A percentile compares a stretch with the other conserved stretches of the same genome.
Evolutionary conservation across 1,140 invertebrate genomes (phyloP).

Genomic region (Pseudomyrmex cubaensis): DNA sequence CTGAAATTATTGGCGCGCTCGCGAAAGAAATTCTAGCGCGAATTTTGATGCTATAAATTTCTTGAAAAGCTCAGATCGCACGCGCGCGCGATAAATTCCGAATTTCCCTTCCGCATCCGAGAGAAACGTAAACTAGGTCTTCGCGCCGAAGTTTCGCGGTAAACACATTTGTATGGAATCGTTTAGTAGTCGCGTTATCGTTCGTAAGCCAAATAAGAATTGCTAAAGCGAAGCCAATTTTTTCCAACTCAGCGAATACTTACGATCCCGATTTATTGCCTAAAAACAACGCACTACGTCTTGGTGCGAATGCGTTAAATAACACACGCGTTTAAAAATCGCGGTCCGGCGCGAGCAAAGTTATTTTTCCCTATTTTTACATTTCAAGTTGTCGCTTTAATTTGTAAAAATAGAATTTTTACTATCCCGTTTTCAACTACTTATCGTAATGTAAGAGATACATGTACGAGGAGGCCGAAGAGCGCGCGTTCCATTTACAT

Average conservation of each 20-base stretch:
- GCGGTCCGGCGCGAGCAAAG: not conserved
- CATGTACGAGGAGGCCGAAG: not conserved
- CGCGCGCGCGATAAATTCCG: constrained; percentile 63
- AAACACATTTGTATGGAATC: constrained; percentile 76
- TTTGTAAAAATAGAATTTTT: constrained; percentile 10
- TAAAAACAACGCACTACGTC: constrained; percentile 56
- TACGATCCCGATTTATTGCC: constrained; percentile 42
- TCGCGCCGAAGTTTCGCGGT: constrained; percentile 67
- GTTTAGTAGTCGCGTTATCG: constrained; percentile 69
- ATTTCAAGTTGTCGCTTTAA: not conserved
- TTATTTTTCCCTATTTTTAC: constrained; percentile 14
- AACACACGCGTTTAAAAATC: constrained; percentile 30
- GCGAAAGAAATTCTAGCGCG: constrained; percentile 42
- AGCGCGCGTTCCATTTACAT: constrained; percentile 65
- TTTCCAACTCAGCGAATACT: constrained; percentile 61
- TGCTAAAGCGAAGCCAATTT: constrained; percentile 73
- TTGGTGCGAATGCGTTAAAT: constrained; percentile 47
- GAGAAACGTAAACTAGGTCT: constrained; percentile 70
- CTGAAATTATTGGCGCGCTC: constrained; percentile 45
- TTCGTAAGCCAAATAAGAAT: constrained; percentile 68
- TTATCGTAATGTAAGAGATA: constrained; percentile 14
- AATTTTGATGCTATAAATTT: constrained; percentile 65
- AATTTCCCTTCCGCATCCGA: constrained; percentile 58
- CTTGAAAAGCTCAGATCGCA: constrained; percentile 52
- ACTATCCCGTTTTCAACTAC: not conserved